phyloP scores from a whole-genome alignment of 2,888 invertebrate species.

The Apotomis betuletana region DNA sequence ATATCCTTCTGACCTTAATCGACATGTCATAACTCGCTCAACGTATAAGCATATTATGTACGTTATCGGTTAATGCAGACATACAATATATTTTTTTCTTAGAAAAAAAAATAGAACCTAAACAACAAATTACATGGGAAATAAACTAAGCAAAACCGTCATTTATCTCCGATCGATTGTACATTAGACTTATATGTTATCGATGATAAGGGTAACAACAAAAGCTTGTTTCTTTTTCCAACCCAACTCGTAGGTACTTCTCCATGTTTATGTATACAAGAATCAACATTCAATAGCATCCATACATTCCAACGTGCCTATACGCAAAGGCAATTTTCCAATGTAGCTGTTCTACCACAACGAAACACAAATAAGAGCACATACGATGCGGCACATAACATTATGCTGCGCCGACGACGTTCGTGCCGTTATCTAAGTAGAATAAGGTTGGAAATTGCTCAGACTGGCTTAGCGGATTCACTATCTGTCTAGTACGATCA shows the following conservation, averaged over 20 bases:
- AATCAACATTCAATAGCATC: constrained; percentile 3
- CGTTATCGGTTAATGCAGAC: constrained; percentile 17
- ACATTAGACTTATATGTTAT: background rate
- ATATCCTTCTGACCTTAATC: constrained; percentile 41
- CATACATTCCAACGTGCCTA: background rate
- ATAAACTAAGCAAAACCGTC: background rate
- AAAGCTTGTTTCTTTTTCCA: background rate
- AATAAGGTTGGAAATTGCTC: constrained; percentile 9
- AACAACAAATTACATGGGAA: background rate
- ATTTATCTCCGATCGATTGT: background rate
- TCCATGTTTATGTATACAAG: background rate
- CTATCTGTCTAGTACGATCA: constrained; percentile 54
- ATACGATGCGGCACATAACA: constrained; percentile 23
- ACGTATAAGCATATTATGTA: constrained; percentile 6
- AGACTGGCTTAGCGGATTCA: constrained; percentile 19
- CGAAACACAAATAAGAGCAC: constrained; percentile 30
- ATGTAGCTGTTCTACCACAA: constrained; percentile 25
- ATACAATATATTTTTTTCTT: background rate
- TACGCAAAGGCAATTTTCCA: constrained; percentile 32
- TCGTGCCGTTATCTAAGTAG: constrained; percentile 1
- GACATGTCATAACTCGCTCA: constrained; percentile 29
- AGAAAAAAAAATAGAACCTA: background rate
- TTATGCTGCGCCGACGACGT: constrained; percentile 1
- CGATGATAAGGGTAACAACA: background rate
- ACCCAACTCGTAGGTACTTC: background rate